Evolutionary conservation across 2,888 invertebrate genomes (phyloP).

Genomic region (Ditula angustiorana): DNA sequence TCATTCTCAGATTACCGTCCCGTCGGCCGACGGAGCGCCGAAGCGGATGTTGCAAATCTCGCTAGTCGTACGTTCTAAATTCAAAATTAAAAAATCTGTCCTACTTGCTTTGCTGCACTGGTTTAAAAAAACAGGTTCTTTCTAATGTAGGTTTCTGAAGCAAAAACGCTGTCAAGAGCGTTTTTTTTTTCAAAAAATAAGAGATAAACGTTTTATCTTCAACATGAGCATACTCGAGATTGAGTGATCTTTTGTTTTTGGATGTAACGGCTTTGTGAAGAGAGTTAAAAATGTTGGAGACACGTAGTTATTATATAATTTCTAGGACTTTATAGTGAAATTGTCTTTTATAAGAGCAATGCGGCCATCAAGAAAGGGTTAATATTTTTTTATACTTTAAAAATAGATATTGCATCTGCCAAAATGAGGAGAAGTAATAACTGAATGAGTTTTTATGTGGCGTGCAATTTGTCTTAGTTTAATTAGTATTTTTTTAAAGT

Average conservation of each 20-base stretch:
- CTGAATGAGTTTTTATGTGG: too few relatives aligned
- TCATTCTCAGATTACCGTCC: neutral
- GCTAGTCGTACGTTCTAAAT: neutral
- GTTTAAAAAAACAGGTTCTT: constrained; percentile 12
- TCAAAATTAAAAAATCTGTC: neutral
- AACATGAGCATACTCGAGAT: constrained; percentile 38
- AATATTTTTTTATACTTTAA: too few relatives aligned
- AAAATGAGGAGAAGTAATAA: too few relatives aligned
- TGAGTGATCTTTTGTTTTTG: constrained; percentile 56
- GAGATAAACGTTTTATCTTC: constrained; percentile 26
- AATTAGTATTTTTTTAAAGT: too few relatives aligned
- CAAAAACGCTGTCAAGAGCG: constrained; percentile 16
- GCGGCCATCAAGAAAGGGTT: too few relatives aligned
- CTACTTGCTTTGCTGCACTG: neutral
- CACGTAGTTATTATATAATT: constrained; percentile 4
- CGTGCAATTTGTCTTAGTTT: too few relatives aligned
- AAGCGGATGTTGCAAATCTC: neutral
- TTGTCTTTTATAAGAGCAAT: neutral
- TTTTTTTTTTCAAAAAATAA: constrained; percentile 20
- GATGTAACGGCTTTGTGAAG: constrained; percentile 44
- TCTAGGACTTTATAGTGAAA: neutral
- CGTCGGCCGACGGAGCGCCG: constrained; percentile 1
- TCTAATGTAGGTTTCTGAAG: constrained; percentile 14
- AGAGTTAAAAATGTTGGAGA: constrained; percentile 8
- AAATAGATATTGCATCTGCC: too few relatives aligned